Evolutionary conservation across 2,888 invertebrate species (phyloP), one percentile per base, ranked within the genome.

Genomic region (Aelia acuminata): DNA sequence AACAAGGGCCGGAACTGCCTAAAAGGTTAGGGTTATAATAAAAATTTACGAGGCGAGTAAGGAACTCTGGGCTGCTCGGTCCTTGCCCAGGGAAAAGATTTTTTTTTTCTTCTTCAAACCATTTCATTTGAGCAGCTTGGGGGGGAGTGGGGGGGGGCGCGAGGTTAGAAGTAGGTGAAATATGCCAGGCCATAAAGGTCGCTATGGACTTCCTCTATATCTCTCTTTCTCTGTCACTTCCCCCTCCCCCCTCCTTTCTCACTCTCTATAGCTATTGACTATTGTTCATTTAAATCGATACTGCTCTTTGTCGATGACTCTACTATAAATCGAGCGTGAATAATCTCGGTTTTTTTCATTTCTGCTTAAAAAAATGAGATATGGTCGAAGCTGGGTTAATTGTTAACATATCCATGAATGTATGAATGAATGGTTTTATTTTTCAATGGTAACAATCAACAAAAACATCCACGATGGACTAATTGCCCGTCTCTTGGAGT

Each of bases 21-120:
- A 70, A 70, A 70, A 70, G 63, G 63, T 70, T 35, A 35, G 63
- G 63, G 63, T 70, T 70, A 70, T 70, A 70, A 70, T 70, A 70
- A 70, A 70, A 70, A 70, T 70, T 70, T 70, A 70, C 63, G 31
- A n/a, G 13, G 18, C 10, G 63, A 35, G 20, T 5, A 35, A 70
- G 31, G 18, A 70, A 70, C 63, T 70, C 31, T 2, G 35, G 11
- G 35, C 31, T 35, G 63, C 57, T 57, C 15, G 57, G 18, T 35
- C 35, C 5, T 70, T 70, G 18, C 63, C 63, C 3, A 35, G 63
- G 20, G 63, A 35, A 35, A 70, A 35, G 20, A 35, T 70, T 70
- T 70, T 70, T 63, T 70, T 70, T 70, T 70, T 63, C 35, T 70
- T 70, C 35, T 70, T 70, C 31, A 70, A 70, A 70, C 63, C 63